phyloP scores from a whole-genome alignment of 2,113 vertebrate genomes.

The Rhineura floridana region DNA sequence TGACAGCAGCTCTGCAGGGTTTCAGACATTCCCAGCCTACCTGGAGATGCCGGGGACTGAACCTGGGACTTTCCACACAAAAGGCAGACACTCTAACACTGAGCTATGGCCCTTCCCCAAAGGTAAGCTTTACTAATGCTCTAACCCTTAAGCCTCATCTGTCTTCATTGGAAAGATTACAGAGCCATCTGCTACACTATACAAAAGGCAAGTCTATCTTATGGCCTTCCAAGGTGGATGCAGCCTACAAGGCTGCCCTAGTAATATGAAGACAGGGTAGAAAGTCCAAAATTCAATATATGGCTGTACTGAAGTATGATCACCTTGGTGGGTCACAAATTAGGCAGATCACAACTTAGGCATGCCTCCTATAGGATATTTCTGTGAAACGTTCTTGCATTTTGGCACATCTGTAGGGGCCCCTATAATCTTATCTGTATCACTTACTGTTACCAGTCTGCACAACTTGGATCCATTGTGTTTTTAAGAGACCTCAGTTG shows the following conservation, averaged over 20 bases:
- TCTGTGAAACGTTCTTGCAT: neutral
- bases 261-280: neutral
- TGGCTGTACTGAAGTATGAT: neutral
- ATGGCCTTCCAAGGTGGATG: neutral
- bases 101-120: neutral
- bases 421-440: too few species aligned
- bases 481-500: too few species aligned
- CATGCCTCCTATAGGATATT: too few species aligned
- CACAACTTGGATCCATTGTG: too few species aligned
- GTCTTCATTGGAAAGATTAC: neutral
- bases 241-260: neutral
- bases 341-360: too few species aligned
- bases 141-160: neutral
- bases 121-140: neutral
- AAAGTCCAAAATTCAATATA: neutral
- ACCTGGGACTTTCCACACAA: too few species aligned
- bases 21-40: too few species aligned
- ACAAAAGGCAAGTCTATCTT: neutral
- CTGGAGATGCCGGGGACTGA: too few species aligned
- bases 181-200: neutral
- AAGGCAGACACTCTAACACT: too few species aligned
- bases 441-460: too few species aligned
- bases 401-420: too few species aligned
- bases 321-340: neutral
- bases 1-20: too few species aligned